Percentiles rank a stretch among this genome's conserved stretches.
Conservation (phyloP, 2,797 vertebrate genomes). For the Sebastes hubbsi region DNA sequence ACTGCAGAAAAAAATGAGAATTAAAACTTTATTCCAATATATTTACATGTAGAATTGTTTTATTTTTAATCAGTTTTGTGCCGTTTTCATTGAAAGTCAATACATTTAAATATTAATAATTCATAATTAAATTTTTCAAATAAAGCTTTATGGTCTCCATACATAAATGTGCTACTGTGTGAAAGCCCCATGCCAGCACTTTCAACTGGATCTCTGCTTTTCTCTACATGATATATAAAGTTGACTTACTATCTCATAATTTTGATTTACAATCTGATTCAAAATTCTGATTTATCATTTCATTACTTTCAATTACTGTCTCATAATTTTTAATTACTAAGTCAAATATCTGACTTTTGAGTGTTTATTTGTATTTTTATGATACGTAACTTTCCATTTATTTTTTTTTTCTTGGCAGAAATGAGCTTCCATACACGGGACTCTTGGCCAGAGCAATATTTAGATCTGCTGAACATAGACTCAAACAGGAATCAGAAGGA, state of each 20-base stretch:
- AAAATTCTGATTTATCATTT: background rate
- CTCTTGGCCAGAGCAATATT: background rate
- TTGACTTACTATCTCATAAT: background rate
- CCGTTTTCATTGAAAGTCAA: background rate
- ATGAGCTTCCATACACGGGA: background rate
- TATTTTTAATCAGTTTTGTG: background rate
- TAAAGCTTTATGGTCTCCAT: background rate
- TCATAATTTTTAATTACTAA: background rate
- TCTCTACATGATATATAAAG: too few relatives aligned
- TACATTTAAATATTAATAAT: background rate
- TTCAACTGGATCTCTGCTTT: too few relatives aligned
- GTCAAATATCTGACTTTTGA: background rate
- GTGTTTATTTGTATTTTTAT: background rate
- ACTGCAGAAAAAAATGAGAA: background rate
- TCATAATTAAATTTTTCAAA: background rate
- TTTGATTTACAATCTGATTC: background rate
- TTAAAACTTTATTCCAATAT: background rate
- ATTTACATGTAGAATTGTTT: background rate
- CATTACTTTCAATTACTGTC: background rate
- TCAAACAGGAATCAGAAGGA: background rate
- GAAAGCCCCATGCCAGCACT: too few relatives aligned
- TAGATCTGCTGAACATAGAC: background rate
- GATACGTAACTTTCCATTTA: background rate
- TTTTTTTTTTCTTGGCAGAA: background rate
- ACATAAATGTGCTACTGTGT: too few relatives aligned